These are phyloP conservation scores for Augochlorella aurata DNA, from an alignment of 2,888 invertebrate genomes.

Conservation along the genomic window DNA sequence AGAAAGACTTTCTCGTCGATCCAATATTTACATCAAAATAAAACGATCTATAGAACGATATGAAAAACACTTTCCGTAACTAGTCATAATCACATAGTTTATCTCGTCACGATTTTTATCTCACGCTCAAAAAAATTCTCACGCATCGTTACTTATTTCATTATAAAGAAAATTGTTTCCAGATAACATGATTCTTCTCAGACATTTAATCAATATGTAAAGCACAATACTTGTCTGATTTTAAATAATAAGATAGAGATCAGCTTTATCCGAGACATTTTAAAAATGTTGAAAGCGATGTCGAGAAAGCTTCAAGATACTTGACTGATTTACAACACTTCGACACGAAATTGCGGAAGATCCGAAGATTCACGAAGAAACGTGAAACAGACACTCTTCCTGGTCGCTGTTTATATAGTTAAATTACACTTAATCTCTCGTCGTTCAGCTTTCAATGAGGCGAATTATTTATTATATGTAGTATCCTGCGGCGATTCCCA, in stretches of 20 bases:
- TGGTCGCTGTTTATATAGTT: neutral
- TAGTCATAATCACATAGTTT: neutral
- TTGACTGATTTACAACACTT: neutral
- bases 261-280: neutral
- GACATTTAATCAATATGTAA: neutral
- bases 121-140: neutral
- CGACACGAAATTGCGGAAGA: neutral
- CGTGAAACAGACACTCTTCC: neutral
- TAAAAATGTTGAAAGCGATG: neutral
- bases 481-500: slow-evolving; percentile 34
- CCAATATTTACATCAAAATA: neutral
- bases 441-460: slow-evolving; percentile 23
- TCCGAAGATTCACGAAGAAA: neutral
- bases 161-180: neutral
- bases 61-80: neutral
- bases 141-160: neutral
- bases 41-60: too few species aligned
- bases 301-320: neutral
- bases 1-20: neutral
- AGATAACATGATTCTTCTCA: neutral
- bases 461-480: slow-evolving; percentile 37
- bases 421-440: slow-evolving; percentile 27
- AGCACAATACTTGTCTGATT: neutral
- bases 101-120: neutral
- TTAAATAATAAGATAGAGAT: neutral